Percentiles rank a stretch among this genome's conserved stretches.
These are phyloP conservation scores for Melanotaenia pygmaea DNA, from an alignment of 2,797 vertebrate genomes.

Conservation along the genomic window DNA sequence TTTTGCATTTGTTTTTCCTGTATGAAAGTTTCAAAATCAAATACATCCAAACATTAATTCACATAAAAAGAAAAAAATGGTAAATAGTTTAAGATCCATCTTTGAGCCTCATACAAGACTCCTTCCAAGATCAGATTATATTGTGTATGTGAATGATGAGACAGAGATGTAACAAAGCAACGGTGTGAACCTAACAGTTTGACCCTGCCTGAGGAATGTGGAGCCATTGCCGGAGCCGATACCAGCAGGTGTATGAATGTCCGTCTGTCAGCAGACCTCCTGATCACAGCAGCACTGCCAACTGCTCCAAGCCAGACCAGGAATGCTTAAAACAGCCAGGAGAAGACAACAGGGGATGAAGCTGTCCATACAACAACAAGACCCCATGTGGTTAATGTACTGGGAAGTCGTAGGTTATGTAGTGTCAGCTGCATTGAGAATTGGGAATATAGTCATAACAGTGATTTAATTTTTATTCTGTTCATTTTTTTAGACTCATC, in stretches of 20 bases:
- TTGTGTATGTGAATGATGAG: slow-evolving; percentile 39
- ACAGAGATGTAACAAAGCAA: slow-evolving; percentile 54
- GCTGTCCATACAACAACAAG: slow-evolving; percentile 15
- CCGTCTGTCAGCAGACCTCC: slow-evolving; percentile 71
- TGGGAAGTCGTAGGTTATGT: slow-evolving; percentile 1
- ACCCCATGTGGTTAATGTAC: slow-evolving; percentile 11
- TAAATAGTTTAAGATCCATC: slow-evolving; percentile 6
- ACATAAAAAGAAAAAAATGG: slow-evolving; percentile 8
- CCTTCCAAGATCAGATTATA: slow-evolving; percentile 34
- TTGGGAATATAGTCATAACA: not conserved
- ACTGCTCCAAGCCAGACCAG: slow-evolving; percentile 47
- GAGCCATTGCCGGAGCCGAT: slow-evolving; percentile 64
- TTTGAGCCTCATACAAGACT: slow-evolving; percentile 14
- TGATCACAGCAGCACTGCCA: slow-evolving; percentile 70
- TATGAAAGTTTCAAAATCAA: not conserved
- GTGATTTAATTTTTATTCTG: not conserved
- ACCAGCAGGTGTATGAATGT: slow-evolving; percentile 74
- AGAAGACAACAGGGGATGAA: slow-evolving; percentile 25
- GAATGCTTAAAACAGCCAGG: slow-evolving; percentile 54
- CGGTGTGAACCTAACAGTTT: slow-evolving; percentile 52
- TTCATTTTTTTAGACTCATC: slow-evolving; percentile 1
- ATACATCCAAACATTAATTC: not conserved
- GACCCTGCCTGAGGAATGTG: slow-evolving; percentile 71
- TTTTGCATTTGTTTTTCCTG: no score
- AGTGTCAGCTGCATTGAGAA: slow-evolving; percentile 5